A percentile compares a stretch with the other conserved stretches of the same genome.
Conservation (phyloP, 92 coral and sea anemone species). For the Isaurus tuberculatus region DNA sequence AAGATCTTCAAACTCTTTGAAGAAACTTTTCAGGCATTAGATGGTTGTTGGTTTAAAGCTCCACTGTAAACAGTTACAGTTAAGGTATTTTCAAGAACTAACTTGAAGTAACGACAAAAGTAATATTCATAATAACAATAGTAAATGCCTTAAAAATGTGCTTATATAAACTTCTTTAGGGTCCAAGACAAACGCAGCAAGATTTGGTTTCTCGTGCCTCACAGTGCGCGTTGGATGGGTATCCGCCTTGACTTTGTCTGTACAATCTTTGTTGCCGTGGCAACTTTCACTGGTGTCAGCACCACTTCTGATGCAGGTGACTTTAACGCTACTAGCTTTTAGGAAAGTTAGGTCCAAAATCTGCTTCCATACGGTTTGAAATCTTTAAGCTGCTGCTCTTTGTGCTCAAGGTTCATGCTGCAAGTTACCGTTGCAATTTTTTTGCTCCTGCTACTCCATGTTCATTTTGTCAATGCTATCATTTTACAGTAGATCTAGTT, state of each 20-base stretch:
- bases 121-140: neutral
- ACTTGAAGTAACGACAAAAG: too few species aligned
- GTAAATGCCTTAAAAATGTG: neutral
- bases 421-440: neutral
- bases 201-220: conserved; percentile 94
- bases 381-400: neutral
- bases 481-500: too few species aligned
- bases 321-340: neutral
- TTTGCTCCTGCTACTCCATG: neutral
- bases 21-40: too few species aligned
- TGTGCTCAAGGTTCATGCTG: neutral
- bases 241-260: conserved; percentile 92
- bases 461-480: too few species aligned
- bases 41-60: too few species aligned
- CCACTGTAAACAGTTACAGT: too few species aligned
- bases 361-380: neutral
- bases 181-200: conserved; percentile 90
- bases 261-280: conserved; percentile 82
- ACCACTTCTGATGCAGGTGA: conserved; percentile 90
- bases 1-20: too few species aligned
- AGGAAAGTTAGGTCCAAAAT: neutral
- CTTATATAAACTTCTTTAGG: conserved; percentile 39
- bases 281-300: conserved; percentile 87
- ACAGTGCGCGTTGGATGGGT: conserved; percentile 97
- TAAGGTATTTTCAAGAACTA: too few species aligned